A percentile compares a stretch with the other conserved stretches of the same genome.
These are phyloP conservation scores for Diplosoma virens DNA, from an alignment of 23 tunicate species.

Conservation along the genomic window DNA sequence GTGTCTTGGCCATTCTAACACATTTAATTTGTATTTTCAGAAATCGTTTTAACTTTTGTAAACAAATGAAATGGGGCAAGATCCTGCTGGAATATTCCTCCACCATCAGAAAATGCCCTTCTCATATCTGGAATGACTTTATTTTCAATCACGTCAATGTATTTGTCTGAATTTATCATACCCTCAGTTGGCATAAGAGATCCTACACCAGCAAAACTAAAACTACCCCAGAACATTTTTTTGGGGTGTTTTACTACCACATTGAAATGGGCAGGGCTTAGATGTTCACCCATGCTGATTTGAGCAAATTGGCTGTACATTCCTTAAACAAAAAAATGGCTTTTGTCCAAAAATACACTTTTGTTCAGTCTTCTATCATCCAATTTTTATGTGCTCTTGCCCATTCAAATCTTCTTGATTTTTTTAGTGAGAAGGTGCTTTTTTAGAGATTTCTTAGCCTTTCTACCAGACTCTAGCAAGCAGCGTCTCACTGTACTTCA, in stretches of 20 bases:
- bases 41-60: not conserved
- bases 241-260: not conserved
- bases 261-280: too few relatives aligned
- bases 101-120: not conserved
- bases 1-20: not conserved
- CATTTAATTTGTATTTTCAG: not conserved
- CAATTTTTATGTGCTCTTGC: not conserved
- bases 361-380: not conserved
- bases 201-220: not conserved
- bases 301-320: too few relatives aligned
- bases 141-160: not conserved
- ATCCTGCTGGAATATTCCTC: not conserved
- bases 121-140: not conserved
- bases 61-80: not conserved
- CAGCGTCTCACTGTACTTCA: not conserved
- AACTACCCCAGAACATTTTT: not conserved
- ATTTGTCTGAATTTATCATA: not conserved
- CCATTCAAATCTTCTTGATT: not conserved
- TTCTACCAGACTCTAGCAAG: not conserved
- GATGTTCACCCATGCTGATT: too few relatives aligned
- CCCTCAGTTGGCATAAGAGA: not conserved
- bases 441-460: not conserved
- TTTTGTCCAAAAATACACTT: not conserved
- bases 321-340: too few relatives aligned
- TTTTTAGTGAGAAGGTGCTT: not conserved